Evolutionary conservation across 2,888 invertebrate genomes (phyloP), one percentile per base, ranked within the genome.

Genomic region (Plusia festucae): DNA sequence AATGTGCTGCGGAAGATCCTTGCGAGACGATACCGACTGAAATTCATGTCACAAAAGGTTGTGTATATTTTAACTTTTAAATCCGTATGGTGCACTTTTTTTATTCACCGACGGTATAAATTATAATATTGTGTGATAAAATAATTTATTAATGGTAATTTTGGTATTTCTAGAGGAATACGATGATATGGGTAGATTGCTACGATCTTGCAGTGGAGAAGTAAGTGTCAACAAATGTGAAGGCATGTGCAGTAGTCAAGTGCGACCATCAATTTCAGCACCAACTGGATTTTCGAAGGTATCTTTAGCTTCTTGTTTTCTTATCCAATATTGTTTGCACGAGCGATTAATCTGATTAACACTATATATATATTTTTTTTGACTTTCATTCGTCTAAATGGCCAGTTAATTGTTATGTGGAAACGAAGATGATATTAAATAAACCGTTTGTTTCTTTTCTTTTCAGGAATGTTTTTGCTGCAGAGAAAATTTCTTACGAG

Each of bases 171-270:
- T 93, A 98, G 99, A 99, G 94, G 98, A 99, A 89, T 98, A 97
- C 85, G 97, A 98, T 84, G 98, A 98, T 76, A 93, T 97, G 82
- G 98, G 98, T n/a, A 95, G 97, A 78, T 94, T 98, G 82, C 96
- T 97, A 82, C 95, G 98, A 85, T 98, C 98, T 15, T 99, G 99
- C 87, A 98, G 97, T 87, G 98, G 98, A 0, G 98, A 98, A 91
- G 96, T 99, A 52, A 97, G 96, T 15, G 98, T 99, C 0, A 98
- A 98, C 87, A 99, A 99, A 95, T 99, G 99, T 87, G 99, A 99
- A 90, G 99, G 99, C 24, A 97, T 97, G 75, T 99, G 99, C 88
- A 97, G 96, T 78, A 99, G 99, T 75, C 98, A 98, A 93, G 98
- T 99, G 55, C 98, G 98, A 85, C 98, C 99, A 1, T 98, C 98